Percentiles rank a stretch among this genome's conserved stretches.
Evolutionary conservation across 2,113 vertebrate species (phyloP).

Genomic region (Euleptes europaea): DNA sequence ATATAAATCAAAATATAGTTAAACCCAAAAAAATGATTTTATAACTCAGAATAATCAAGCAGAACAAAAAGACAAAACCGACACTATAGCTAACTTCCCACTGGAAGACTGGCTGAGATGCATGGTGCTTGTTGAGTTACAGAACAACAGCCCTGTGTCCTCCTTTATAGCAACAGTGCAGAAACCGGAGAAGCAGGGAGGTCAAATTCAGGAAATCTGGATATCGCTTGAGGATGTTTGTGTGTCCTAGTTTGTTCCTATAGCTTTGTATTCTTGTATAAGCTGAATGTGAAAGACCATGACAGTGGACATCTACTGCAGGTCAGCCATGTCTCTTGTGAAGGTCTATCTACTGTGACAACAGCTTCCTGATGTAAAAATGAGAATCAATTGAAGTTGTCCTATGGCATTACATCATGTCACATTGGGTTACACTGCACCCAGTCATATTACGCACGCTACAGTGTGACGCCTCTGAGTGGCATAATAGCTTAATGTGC

Average conservation of each 20-base stretch:
- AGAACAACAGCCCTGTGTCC: background rate
- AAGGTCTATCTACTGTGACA: slow-evolving; percentile 50
- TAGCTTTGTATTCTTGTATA: background rate
- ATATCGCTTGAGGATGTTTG: background rate
- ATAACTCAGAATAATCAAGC: background rate
- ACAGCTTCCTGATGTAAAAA: slow-evolving; percentile 53
- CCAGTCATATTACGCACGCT: background rate
- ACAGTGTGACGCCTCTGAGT: slow-evolving; percentile 24
- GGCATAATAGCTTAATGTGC: slow-evolving; percentile 8
- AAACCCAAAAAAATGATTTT: background rate
- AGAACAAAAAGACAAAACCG: background rate
- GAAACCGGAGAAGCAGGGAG: background rate
- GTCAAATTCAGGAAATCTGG: background rate
- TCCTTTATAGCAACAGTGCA: background rate
- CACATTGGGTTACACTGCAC: slow-evolving; percentile 28
- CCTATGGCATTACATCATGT: background rate
- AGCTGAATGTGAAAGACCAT: background rate
- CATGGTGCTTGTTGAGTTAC: background rate
- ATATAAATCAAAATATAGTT: background rate
- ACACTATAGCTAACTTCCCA: background rate
- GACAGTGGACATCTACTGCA: background rate
- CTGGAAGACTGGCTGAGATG: background rate
- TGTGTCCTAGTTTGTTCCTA: background rate
- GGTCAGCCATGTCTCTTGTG: slow-evolving; percentile 3
- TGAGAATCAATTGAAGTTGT: slow-evolving; percentile 40